A percentile compares a stretch with the other conserved stretches of the same genome.
Evolutionary conservation across 2,888 invertebrate genomes (phyloP).

Genomic region (Cantharis lateralis): DNA sequence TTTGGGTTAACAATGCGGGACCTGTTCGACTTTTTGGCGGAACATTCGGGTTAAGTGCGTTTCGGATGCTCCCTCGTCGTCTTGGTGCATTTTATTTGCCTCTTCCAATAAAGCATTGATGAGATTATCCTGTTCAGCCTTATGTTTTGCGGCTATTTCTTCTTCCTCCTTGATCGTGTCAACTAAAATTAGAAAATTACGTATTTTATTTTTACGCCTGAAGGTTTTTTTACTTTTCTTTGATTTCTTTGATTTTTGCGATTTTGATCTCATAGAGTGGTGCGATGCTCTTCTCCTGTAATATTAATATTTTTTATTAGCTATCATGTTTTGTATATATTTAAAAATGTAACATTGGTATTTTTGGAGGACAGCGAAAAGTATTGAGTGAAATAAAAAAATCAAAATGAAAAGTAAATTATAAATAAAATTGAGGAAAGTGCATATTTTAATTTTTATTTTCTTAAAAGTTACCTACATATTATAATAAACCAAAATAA

Average conservation of each 20-base stretch:
- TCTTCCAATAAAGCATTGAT: slow-evolving; percentile 25
- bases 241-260: neutral
- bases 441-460: no score
- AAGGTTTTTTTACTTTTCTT: neutral
- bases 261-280: neutral
- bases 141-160: neutral
- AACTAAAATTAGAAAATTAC: neutral
- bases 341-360: no score
- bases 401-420: no score
- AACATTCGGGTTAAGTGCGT: slow-evolving; percentile 45
- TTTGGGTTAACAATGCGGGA: slow-evolving; percentile 5
- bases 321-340: neutral
- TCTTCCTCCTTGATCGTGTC: neutral
- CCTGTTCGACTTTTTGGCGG: slow-evolving; percentile 46
- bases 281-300: neutral
- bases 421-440: no score
- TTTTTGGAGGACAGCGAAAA: no score
- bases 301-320: neutral
- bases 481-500: no score
- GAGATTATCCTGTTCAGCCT: slow-evolving; percentile 8
- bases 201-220: neutral
- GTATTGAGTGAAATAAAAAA: no score
- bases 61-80: slow-evolving; percentile 28
- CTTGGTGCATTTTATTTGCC: slow-evolving; percentile 20
- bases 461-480: no score